Evolutionary conservation across 92 coral and sea anemone genomes (phyloP), one percentile per base, ranked within the genome.

Genomic region (Epizoanthus scotinus): DNA sequence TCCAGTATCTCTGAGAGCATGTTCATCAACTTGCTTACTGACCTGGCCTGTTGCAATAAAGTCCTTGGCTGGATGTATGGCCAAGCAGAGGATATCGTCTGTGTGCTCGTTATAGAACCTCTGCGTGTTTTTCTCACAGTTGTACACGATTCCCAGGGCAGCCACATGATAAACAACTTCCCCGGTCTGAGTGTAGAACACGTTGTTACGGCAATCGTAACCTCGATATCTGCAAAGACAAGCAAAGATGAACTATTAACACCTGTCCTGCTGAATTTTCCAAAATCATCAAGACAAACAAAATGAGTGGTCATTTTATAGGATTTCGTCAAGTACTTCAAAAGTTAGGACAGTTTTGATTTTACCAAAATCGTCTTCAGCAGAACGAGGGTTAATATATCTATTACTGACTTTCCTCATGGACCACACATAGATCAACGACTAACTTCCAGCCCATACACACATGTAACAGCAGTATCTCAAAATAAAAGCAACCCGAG

Each of bases 1-100:
- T 10, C 9, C 52, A 62, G 67, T 22, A 12, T 18, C 67, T 44
- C 17, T 27, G 40, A 19, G 38, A 15, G 14, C 67, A 25, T 15
- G 27, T 20, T 5, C 27, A 17, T 14, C 49, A 14, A 22, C 28
- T 57, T 57, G 19, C 28, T 17, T 25, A 64, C 73, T 27, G 67
- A 95, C 99, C 98, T 95, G 99, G 54, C 99, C 99, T 3, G 99
- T 95, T 34, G 99, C 99, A 6, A 93, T 93, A 50, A 91, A 87
- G 69, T 95, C 99, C 77, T 90, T 91, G 22, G 88, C 90, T 8
- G 99, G 99, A 60, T 95, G 99, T 22, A 95, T 91, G 78, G 96
- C 90, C 73, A 95, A 81, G 28, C 96, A 95, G 19, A 95, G 88
- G 67, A 95, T 91, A 62, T 95, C 99, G 83, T 95, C 99, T 8